Base-by-base conservation (phyloP, 2,888 invertebrate genomes). In the Apamea anceps region DNA sequence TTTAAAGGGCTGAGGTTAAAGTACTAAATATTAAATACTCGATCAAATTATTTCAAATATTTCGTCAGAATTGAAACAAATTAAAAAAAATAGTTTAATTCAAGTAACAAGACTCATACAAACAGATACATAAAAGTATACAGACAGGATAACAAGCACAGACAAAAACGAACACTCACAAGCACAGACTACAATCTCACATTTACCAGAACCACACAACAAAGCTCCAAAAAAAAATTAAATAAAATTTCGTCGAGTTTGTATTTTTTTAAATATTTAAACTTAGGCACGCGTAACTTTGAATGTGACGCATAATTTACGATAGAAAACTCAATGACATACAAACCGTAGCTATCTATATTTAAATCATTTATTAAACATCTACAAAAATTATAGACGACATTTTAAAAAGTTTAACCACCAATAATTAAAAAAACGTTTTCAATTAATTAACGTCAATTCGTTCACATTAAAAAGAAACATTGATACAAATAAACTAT, bases 401-500 rank as follows among this genome's bases (percentile, higher is more conserved):
- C 62, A n/a, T 74, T 68, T 70, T 74, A 60, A 70, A 70, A 79
- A 71, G 65, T 70, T 48, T 37, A 51, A 65, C 51, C 25, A 73
- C 48, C 25, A 51, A 57, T 74, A 75, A 78, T 81, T 80, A 88
- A 84, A 84, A 77, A 74, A 60, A 73, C 12, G 71, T 83, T 80
- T 72, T 82, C 21, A 66, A 79, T 78, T 75, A 81, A 82, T 89
- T 72, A 77, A 80, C 51, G 79, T 85, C 88, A 85, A 60, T 75
- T 65, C 78, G 32, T 77, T 80, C 75, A 81, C 81, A 88, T 83
- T 80, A 77, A 86, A 48, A 86, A 87, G 87, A 88, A 80, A 79
- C 87, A 89, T 88, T 68, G 78, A 72, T 87, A 76, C 67, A 75
- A 80, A 82, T 79, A 72, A 57, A 81, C 85, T 81, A 89, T 87